A percentile compares a stretch with the other conserved stretches of the same genome.
Evolutionary conservation across 2,888 invertebrate species (phyloP).

Genomic region (Linnaemya vulpina): DNA sequence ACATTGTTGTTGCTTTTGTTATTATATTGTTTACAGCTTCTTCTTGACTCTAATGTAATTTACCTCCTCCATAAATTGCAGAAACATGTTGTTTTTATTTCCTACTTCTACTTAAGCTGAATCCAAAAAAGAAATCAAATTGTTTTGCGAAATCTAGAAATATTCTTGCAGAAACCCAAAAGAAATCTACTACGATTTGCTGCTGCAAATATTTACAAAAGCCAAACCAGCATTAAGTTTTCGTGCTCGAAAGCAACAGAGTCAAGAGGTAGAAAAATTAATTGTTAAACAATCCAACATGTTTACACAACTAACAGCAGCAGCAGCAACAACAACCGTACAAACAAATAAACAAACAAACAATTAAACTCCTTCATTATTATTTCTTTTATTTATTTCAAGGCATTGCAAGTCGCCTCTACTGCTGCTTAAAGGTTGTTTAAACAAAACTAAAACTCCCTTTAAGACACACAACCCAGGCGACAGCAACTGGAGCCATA

Average conservation of each 20-base stretch:
- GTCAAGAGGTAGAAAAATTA: constrained; percentile 51
- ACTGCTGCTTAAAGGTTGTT: neutral
- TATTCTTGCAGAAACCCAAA: neutral
- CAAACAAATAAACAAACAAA: constrained; percentile 13
- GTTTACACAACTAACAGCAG: constrained; percentile 24
- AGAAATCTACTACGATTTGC: constrained; percentile 27
- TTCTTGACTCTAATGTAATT: constrained; percentile 57
- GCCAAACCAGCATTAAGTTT: constrained; percentile 30
- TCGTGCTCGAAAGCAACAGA: constrained; percentile 13
- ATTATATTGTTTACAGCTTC: neutral
- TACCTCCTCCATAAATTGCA: constrained; percentile 66
- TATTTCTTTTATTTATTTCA: neutral
- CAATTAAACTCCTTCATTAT: neutral
- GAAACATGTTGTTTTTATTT: constrained; percentile 70
- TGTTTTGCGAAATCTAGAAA: constrained; percentile 6
- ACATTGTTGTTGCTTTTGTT: neutral
- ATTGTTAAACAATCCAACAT: constrained; percentile 60
- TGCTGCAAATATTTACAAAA: constrained; percentile 40
- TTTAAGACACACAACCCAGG: constrained; percentile 31
- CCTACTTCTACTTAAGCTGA: constrained; percentile 35
- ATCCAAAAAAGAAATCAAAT: constrained; percentile 28
- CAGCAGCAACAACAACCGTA: neutral
- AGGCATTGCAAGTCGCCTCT: constrained; percentile 2
- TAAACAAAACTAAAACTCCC: constrained; percentile 14
- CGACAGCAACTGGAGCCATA: constrained; percentile 65